A percentile compares a stretch with the other conserved stretches of the same genome.
Conservation (phyloP, 1,140 invertebrate species). For the Leguminivora glycinivorella region DNA sequence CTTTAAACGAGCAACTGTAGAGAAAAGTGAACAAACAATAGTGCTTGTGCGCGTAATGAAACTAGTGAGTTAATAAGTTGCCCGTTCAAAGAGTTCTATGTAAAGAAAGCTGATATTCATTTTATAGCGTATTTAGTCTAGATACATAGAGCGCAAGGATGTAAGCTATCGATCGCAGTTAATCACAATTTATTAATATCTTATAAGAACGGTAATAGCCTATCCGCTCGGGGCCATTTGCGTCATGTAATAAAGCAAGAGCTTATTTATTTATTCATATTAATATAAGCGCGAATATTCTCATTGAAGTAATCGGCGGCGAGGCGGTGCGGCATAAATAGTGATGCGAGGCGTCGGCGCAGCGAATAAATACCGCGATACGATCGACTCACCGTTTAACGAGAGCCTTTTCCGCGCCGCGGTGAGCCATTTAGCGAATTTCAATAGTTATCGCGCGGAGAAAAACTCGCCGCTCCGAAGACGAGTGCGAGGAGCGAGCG, state of each 20-base stretch:
- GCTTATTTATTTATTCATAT: constrained; percentile 51
- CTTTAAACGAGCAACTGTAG: constrained; percentile 15
- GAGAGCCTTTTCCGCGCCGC: constrained; percentile 73
- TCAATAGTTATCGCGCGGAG: constrained; percentile 77
- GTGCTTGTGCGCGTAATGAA: background rate
- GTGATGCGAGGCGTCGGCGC: constrained; percentile 54
- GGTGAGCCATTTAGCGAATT: constrained; percentile 77
- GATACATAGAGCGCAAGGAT: background rate
- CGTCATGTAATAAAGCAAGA: constrained; percentile 47
- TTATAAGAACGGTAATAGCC: constrained; percentile 32
- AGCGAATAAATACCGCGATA: constrained; percentile 72
- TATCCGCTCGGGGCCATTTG: constrained; percentile 35
- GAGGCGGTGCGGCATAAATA: constrained; percentile 53
- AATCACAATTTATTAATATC: constrained; percentile 35
- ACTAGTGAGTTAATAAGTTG: constrained; percentile 12
- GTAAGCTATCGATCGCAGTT: constrained; percentile 30
- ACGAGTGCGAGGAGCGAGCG: constrained; percentile 41
- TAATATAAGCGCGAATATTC: constrained; percentile 50
- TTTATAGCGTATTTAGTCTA: background rate
- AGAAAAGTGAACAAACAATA: constrained; percentile 9
- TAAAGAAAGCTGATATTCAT: background rate
- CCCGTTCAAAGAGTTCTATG: background rate
- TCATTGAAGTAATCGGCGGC: constrained; percentile 45
- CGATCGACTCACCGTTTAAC: constrained; percentile 74
- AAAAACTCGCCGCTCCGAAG: constrained; percentile 66